A percentile compares a stretch with the other conserved stretches of the same genome.
Conservation (phyloP, 2,113 vertebrate species). For the Microcebus griseorufus region DNA sequence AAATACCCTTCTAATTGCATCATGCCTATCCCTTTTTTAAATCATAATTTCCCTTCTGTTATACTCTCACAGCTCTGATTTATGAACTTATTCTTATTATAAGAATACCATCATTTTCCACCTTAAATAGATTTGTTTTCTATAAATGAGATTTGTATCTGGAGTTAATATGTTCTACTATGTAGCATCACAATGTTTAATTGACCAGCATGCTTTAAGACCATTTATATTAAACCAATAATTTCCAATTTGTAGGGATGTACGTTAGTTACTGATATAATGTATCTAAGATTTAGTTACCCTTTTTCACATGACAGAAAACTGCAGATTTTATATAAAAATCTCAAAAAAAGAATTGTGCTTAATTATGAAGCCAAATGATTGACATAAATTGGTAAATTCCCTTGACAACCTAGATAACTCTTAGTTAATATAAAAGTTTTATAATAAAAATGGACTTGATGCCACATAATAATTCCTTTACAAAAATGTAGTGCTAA, state of each 20-base stretch:
- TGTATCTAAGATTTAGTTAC: background rate
- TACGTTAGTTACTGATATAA: background rate
- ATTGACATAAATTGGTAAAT: conserved; percentile 69
- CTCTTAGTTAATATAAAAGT: conserved; percentile 61
- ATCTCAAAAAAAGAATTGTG: background rate
- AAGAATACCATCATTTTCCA: background rate
- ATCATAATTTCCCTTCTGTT: background rate
- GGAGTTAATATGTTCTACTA: background rate
- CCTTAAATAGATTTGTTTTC: background rate
- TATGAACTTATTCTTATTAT: background rate
- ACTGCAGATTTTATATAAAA: background rate
- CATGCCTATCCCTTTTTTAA: background rate
- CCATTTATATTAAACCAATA: background rate
- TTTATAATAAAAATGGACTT: conserved; percentile 52
- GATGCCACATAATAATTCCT: conserved; percentile 40
- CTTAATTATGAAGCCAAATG: conserved; percentile 59
- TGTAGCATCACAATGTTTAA: background rate
- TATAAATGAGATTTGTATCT: background rate
- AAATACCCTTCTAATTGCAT: background rate
- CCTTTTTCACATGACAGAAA: background rate
- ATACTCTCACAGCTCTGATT: background rate
- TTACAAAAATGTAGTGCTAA: conserved; percentile 44
- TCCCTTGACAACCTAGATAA: conserved; percentile 57
- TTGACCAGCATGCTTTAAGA: background rate
- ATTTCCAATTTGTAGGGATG: background rate